Base-by-base conservation (phyloP, 2,797 vertebrate genomes). In the Stomatorhinus walkeri region DNA sequence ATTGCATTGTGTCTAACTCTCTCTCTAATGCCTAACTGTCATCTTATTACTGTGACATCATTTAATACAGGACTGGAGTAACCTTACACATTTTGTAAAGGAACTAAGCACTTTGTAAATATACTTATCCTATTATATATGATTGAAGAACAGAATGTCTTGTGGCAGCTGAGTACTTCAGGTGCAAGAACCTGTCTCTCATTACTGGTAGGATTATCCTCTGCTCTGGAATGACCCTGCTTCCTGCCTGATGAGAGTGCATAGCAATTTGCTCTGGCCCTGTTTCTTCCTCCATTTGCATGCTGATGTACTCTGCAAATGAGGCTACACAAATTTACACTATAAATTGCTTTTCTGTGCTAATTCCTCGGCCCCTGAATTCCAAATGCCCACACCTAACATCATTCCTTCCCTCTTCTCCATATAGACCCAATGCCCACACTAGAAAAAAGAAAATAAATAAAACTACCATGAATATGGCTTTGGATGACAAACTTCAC, bases 271-370 rank as follows among this genome's bases (percentile, higher is more conserved):
- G 72, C 72, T n/a, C 72, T 43, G 72, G 72, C 16, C 40, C 40
- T 79, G 16, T 46, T 79, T 46, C 36, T n/a, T 43, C 72, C 40
- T 19, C 16, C 36, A 46, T 79, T 79, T 79, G 40, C 72, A 79
- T 79, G 72, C 32, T 46, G 32, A 79, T 79, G 72, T 79, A 79
- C 72, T 79, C 40, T n/a, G 40, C 72, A 46, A 79, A 79, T 79
- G 72, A 46, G 72, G 36, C 72, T 79, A 79, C 72, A 79, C 36
- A 79, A 79, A 79, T 79, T 79, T 79, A 79, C 36, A 79, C 19
- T 46, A 79, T n/a, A 40, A 46, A 40, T 79, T 40, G 72, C 72
- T 79, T 46, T 79, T 46, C 72, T 79, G 36, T 46, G 72, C 64
- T 72, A 72, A 72, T 72, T 72, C 64, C 28, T 28, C 36, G 28